Conservation (phyloP, 2,888 invertebrate species). For the Lasioglossum villosulum region DNA sequence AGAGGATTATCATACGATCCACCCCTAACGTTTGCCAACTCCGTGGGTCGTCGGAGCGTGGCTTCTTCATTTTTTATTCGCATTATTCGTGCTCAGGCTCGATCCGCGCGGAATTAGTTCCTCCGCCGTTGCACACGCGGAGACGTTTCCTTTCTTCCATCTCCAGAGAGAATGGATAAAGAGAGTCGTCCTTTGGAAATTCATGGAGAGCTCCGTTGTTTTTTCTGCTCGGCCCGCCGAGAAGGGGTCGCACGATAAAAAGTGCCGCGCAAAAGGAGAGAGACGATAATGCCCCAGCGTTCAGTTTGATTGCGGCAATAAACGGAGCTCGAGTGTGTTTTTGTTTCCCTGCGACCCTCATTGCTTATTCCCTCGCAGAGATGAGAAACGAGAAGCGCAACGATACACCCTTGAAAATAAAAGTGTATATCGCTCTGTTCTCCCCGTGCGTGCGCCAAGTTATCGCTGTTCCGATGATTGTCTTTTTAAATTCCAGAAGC, state of each 20-base stretch:
- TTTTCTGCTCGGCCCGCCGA: background rate
- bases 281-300: background rate
- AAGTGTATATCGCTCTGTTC: background rate
- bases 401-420: background rate
- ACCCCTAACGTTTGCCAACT: constrained; percentile 15
- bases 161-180: background rate
- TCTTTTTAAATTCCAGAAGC: background rate
- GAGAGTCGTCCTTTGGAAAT: background rate
- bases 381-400: background rate
- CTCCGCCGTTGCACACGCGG: background rate
- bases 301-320: constrained; percentile 1
- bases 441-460: background rate
- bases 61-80: constrained; percentile 53
- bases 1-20: constrained; percentile 48
- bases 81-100: constrained; percentile 19
- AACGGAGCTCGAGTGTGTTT: background rate
- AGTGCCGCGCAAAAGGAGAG: constrained; percentile 20
- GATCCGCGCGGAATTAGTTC: constrained; percentile 56
- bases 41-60: background rate
- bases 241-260: constrained; percentile 7
- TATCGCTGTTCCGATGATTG: background rate
- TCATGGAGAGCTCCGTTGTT: constrained; percentile 7
- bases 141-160: background rate
- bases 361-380: background rate
- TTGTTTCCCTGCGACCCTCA: background rate